These are phyloP conservation scores for Chionis minor DNA, from an alignment of 2,113 vertebrate genomes.

Conservation along the genomic window DNA sequence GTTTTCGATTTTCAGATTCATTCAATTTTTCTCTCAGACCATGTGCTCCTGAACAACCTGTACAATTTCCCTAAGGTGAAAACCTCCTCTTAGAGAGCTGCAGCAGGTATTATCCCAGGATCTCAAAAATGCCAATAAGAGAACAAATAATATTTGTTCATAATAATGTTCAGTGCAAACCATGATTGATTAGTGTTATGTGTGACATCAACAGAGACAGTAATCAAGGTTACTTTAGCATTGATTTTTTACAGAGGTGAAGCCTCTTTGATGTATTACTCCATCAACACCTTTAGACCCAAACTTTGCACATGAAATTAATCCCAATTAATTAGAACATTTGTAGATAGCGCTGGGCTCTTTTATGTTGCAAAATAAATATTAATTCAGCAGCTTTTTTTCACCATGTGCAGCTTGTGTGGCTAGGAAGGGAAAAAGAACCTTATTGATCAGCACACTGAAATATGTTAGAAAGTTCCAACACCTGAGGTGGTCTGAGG, in stretches of 20 bases:
- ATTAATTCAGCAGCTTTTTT: slow-evolving; percentile 71
- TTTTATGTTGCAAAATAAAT: slow-evolving; percentile 77
- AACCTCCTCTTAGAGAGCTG: slow-evolving; percentile 30
- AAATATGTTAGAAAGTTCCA: slow-evolving; percentile 49
- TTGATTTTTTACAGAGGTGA: slow-evolving; percentile 78
- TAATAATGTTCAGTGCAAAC: slow-evolving; percentile 69
- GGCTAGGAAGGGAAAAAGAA: not conserved
- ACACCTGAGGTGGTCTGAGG: not conserved
- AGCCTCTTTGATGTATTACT: slow-evolving; percentile 77
- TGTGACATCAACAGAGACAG: slow-evolving; percentile 74
- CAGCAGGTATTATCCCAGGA: slow-evolving; percentile 56
- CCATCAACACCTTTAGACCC: slow-evolving; percentile 74
- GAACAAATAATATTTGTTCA: slow-evolving; percentile 76
- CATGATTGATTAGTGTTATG: slow-evolving; percentile 77
- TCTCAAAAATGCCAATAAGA: slow-evolving; percentile 71
- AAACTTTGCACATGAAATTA: slow-evolving; percentile 79
- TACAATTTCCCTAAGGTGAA: slow-evolving; percentile 30
- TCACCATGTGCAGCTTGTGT: slow-evolving; percentile 60
- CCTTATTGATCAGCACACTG: slow-evolving; percentile 60
- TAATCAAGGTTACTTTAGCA: slow-evolving; percentile 80
- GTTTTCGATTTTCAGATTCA: not conserved
- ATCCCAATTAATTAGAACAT: slow-evolving; percentile 78
- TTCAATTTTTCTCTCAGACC: not conserved
- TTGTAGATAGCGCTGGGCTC: slow-evolving; percentile 53
- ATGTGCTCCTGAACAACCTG: not conserved